Conservation (phyloP, 2,113 vertebrate species). For the Kryptolebias marmoratus region DNA sequence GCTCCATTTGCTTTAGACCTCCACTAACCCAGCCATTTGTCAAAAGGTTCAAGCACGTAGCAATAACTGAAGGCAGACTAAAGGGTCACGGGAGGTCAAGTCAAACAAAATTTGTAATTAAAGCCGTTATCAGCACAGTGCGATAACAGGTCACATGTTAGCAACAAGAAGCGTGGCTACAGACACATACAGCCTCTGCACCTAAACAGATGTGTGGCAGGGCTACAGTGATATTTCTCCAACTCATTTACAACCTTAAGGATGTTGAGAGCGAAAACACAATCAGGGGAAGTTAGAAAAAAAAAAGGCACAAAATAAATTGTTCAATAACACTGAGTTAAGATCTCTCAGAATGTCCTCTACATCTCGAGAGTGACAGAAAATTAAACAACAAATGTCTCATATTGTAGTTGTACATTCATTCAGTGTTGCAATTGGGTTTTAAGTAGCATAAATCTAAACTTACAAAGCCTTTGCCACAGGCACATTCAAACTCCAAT, state of each 20-base stretch:
- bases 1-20: constrained; percentile 50
- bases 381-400: constrained; percentile 1
- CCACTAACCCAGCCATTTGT: constrained; percentile 29
- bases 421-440: too few relatives aligned
- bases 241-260: not conserved
- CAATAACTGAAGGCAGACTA: constrained; percentile 2
- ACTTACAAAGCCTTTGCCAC: not conserved
- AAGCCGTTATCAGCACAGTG: not conserved
- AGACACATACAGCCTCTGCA: not conserved
- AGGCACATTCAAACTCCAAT: not conserved
- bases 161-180: not conserved
- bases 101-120: constrained; percentile 9
- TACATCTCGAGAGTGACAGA: not conserved
- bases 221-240: not conserved
- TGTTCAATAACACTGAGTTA: not conserved
- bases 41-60: constrained; percentile 26
- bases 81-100: not conserved
- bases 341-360: not conserved
- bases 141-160: not conserved
- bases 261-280: not conserved
- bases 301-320: not conserved
- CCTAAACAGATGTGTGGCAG: not conserved
- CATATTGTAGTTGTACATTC: not conserved
- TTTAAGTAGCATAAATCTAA: not conserved
- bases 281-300: not conserved